phyloP scores from a whole-genome alignment of 1,140 invertebrate species.

The Aphis craccivora region DNA sequence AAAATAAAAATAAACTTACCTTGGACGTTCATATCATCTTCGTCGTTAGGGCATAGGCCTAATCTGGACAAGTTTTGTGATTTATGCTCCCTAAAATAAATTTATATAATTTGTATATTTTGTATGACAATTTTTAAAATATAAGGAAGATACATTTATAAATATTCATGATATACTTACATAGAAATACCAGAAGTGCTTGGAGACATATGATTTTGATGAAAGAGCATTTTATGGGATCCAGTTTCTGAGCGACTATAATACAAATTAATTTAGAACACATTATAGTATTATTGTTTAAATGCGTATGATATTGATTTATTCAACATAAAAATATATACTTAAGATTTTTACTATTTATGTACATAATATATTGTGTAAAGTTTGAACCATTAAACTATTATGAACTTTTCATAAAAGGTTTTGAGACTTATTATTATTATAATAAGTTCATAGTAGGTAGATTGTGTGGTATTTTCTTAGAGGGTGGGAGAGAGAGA shows the following conservation, averaged over 20 bases:
- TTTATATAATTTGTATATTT: background rate
- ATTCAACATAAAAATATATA: background rate
- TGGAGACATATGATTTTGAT: slow-evolving; percentile 45
- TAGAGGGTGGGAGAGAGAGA: too few species aligned
- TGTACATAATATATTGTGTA: background rate
- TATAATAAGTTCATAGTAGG: background rate
- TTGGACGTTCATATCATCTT: slow-evolving; percentile 41
- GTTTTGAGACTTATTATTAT: background rate
- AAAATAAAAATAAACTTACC: slow-evolving; percentile 23
- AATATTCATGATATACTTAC: slow-evolving; percentile 20
- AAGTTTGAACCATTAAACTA: background rate
- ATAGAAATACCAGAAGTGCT: slow-evolving; percentile 53
- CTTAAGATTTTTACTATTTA: background rate
- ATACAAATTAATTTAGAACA: slow-evolving; percentile 17
- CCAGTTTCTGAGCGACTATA: slow-evolving; percentile 49
- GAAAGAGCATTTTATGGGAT: slow-evolving; percentile 50
- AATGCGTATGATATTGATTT: background rate
- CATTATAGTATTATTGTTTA: background rate
- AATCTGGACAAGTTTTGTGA: slow-evolving; percentile 45
- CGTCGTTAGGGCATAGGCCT: slow-evolving; percentile 41
- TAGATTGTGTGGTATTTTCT: background rate
- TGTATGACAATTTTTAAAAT: background rate
- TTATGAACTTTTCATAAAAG: background rate
- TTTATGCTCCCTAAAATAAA: slow-evolving; percentile 34
- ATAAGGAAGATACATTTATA: background rate